Percentiles rank a stretch among this genome's conserved stretches.
phyloP scores from a whole-genome alignment of 1,140 invertebrate genomes.

The Bemisia tabaci region DNA sequence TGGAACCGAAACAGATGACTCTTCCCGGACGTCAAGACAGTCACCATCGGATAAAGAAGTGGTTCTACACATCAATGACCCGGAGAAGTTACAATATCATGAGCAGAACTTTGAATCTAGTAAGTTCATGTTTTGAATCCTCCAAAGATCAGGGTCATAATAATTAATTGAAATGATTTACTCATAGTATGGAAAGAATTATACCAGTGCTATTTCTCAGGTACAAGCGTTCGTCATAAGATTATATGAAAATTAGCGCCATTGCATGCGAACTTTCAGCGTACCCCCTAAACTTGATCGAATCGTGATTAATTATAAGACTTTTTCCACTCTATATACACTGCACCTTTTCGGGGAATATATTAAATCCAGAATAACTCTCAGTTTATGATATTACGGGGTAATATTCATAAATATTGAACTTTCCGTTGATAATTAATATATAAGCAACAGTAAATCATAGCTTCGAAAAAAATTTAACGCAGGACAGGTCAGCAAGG shows the following conservation, averaged over 20 bases:
- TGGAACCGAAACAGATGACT: background rate
- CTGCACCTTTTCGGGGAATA: no score
- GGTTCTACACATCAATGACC: conserved; percentile 47
- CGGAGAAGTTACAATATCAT: conserved; percentile 51
- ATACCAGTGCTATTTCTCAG: background rate
- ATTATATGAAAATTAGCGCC: background rate
- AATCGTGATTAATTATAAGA: background rate
- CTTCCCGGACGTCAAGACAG: background rate
- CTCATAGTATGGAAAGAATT: background rate
- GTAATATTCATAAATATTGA: no score
- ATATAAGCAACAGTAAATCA: no score
- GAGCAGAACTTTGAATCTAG: conserved; percentile 53
- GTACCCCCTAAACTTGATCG: background rate
- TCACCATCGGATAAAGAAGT: conserved; percentile 26
- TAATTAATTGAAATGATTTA: background rate
- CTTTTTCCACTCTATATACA: background rate
- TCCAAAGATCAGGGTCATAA: background rate
- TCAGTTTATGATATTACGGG: no score
- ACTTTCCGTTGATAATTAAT: no score
- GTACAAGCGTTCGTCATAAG: background rate
- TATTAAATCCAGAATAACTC: no score
- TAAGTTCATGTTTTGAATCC: conserved; percentile 31
- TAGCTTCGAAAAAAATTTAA: no score
- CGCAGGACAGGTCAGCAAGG: no score
- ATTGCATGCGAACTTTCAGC: background rate